A percentile compares a stretch with the other conserved stretches of the same genome.
These are phyloP conservation scores for Drosophila pseudotakahashii DNA, from an alignment of 2,888 invertebrate genomes.

Conservation along the genomic window DNA sequence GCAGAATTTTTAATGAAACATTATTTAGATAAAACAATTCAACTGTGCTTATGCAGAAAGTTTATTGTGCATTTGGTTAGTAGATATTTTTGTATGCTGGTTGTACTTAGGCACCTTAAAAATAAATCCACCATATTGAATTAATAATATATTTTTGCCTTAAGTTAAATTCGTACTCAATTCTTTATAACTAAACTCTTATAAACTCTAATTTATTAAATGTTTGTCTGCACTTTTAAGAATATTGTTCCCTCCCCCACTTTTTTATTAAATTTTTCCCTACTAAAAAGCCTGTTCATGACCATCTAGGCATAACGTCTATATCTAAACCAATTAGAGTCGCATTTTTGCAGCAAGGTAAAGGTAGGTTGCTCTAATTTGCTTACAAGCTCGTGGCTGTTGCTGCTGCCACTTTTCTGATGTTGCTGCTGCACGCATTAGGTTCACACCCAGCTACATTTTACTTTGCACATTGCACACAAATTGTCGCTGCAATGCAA, in stretches of 20 bases:
- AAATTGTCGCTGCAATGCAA: slow-evolving; percentile 68
- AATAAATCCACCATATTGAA: too few species aligned
- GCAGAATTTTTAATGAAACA: too few species aligned
- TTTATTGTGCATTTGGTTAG: too few species aligned
- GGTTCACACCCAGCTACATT: slow-evolving; percentile 78
- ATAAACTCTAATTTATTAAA: too few species aligned
- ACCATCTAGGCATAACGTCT: slow-evolving; percentile 61
- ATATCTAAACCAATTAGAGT: slow-evolving; percentile 62
- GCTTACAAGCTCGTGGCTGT: slow-evolving; percentile 64
- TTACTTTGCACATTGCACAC: slow-evolving; percentile 76
- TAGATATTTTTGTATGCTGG: too few species aligned
- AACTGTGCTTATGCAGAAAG: too few species aligned
- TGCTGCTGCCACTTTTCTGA: slow-evolving; percentile 31
- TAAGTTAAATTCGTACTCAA: too few species aligned
- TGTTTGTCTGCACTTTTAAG: not conserved
- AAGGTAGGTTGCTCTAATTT: slow-evolving; percentile 70
- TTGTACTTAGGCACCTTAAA: too few species aligned
- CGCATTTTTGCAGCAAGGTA: slow-evolving; percentile 32
- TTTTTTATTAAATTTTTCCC: not conserved
- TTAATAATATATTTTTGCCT: too few species aligned
- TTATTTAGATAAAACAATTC: too few species aligned
- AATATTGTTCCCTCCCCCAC: not conserved
- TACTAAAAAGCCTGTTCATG: slow-evolving; percentile 25
- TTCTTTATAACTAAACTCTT: too few species aligned
- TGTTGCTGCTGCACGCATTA: slow-evolving; percentile 68